A percentile compares a stretch with the other conserved stretches of the same genome.
These are phyloP conservation scores for Sebastes vulpes DNA, from an alignment of 2,797 vertebrate genomes.

Conservation along the genomic window DNA sequence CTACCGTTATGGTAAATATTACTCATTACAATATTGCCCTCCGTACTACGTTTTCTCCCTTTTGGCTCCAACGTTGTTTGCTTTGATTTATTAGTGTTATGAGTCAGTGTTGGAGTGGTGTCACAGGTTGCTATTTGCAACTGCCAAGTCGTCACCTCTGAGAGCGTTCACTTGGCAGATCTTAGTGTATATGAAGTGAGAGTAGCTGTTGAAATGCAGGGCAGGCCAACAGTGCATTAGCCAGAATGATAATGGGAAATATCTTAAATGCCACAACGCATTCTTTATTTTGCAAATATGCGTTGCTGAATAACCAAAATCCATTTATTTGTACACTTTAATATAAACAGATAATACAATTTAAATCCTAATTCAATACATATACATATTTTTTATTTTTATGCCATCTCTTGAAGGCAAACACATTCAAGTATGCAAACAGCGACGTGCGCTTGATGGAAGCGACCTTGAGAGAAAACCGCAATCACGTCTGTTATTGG, in stretches of 20 bases:
- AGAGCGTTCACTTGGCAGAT: constrained; percentile 63
- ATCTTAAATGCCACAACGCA: constrained; percentile 9
- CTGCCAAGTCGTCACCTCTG: constrained; percentile 59
- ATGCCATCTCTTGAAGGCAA: constrained; percentile 5
- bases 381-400: not conserved
- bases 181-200: constrained; percentile 37
- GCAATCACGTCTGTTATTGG: not conserved
- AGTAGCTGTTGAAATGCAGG: constrained; percentile 34
- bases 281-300: constrained; percentile 22
- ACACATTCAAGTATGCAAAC: not conserved
- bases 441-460: not conserved
- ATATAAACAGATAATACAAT: constrained; percentile 8
- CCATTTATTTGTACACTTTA: constrained; percentile 22
- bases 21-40: constrained; percentile 63
- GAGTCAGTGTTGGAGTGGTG: constrained; percentile 35
- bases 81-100: constrained; percentile 52
- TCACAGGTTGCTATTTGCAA: constrained; percentile 63
- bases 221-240: constrained; percentile 33
- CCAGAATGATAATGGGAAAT: constrained; percentile 39
- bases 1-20: constrained; percentile 53
- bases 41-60: constrained; percentile 31
- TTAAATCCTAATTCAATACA: not conserved
- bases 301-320: not conserved
- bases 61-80: constrained; percentile 38
- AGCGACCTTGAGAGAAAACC: constrained; percentile 31